Percentiles rank a stretch among this genome's conserved stretches.
phyloP scores from a whole-genome alignment of 2,113 vertebrate species.

The Chamaea fasciata region DNA sequence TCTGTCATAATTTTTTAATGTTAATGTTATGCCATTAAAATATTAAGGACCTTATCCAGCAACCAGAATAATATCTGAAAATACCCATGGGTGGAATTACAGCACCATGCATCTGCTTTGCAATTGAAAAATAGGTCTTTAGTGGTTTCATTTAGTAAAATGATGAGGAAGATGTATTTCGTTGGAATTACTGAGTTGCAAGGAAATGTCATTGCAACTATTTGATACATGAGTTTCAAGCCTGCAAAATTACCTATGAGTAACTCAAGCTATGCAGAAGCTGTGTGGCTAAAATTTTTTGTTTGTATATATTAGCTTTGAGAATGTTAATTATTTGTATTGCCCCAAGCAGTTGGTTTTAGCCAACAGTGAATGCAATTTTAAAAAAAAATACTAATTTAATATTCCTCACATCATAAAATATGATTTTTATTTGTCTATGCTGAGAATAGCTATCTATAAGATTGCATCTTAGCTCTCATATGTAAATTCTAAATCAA shows the following conservation, averaged over 20 bases:
- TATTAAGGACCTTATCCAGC: background rate
- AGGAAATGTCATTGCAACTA: background rate
- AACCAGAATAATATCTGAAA: background rate
- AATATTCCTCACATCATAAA: background rate
- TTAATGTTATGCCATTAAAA: background rate
- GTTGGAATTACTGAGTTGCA: background rate
- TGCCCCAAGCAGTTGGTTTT: background rate
- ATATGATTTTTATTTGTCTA: background rate
- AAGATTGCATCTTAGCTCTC: background rate
- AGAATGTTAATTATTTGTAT: background rate
- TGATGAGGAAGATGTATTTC: background rate
- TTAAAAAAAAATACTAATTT: background rate
- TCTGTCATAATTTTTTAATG: background rate
- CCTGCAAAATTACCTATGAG: background rate
- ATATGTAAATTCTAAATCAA: background rate
- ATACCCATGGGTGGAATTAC: background rate
- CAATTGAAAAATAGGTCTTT: background rate
- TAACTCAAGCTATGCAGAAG: background rate
- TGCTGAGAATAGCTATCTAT: background rate
- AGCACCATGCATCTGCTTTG: background rate
- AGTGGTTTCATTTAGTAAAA: background rate
- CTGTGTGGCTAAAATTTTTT: background rate
- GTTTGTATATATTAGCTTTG: background rate
- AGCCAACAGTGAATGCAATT: background rate
- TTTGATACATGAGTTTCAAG: background rate